Evolutionary conservation across 92 coral and sea anemone genomes (phyloP), one percentile per base, ranked within the genome.

Genomic region (Parazoanthus atlanticus): DNA sequence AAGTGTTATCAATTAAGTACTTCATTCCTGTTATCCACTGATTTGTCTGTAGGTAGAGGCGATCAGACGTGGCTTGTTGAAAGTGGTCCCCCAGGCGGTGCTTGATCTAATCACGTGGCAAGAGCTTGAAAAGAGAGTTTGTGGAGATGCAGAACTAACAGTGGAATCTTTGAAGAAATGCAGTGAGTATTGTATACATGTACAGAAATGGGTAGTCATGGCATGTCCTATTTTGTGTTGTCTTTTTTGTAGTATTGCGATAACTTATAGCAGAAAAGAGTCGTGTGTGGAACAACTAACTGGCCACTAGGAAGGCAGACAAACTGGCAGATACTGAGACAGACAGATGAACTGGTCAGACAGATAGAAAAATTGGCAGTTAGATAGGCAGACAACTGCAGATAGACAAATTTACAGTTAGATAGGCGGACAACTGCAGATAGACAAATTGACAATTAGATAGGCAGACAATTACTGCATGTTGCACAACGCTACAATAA

Each of bases 81-180:
- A 97, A 88, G 99, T 97, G 33, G 96, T 97, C 38, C 95, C 99
- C 77, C 96, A 91, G 69, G 98, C 98, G 29, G 96, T 95, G 69
- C 91, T 97, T 54, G 99, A 95, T 76, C 96, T 97, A 2, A 93
- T 97, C 38, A 97, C 98, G 26, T 97, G 99, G 99, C 99, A 97
- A 61, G 99, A 97, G 85, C 97, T 97, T 64, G 99, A 97, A 65
- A 91, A 91, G 76, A 95, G 96, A 89, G 94, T 97, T 6, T 97
- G 99, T 79, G 99, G 99, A 7, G 95, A 95, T 82, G 96, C 99
- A 12, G 96, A 93, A 67, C 92, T 97, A 26, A 89, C 95, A 8
- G 98, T 97, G 10, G 99, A 97, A 84, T 94, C 98, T 5, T 88
- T 97, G 69, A 93, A 95, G 81, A 93, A 92, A 86, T 91, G 98